phyloP scores from a whole-genome alignment of 1,140 invertebrate genomes.

The Parapsyche elsis region DNA sequence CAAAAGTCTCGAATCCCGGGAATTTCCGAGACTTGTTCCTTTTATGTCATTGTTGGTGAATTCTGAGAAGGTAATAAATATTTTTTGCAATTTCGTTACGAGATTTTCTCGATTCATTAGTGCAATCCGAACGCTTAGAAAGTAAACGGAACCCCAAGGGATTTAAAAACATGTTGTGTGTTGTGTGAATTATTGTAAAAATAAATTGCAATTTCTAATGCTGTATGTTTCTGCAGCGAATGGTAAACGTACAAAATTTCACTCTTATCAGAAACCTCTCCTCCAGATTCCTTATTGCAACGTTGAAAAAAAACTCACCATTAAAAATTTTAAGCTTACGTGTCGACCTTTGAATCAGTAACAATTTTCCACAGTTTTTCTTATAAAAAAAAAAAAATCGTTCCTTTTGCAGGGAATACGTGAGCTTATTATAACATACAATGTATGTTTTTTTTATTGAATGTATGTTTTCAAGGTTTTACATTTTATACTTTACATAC shows the following conservation, averaged over 20 bases:
- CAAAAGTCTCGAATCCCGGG: too few relatives aligned
- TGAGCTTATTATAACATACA: too few relatives aligned
- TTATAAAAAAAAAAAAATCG: not conserved
- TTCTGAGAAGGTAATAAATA: not conserved
- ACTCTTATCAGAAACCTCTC: too few relatives aligned
- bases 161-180: constrained; percentile 13
- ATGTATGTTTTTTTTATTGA: not conserved
- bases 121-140: not conserved
- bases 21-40: not conserved
- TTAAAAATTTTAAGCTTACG: too few relatives aligned
- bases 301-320: too few relatives aligned
- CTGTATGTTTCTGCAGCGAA: too few relatives aligned
- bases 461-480: constrained; percentile 3
- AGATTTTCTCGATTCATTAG: not conserved
- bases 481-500: not conserved
- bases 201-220: too few relatives aligned
- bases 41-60: not conserved
- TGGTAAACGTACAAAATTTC: too few relatives aligned
- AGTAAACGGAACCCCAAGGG: constrained; percentile 11
- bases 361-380: not conserved
- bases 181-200: not conserved
- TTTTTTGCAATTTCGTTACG: not conserved
- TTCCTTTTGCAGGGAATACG: not conserved
- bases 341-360: too few relatives aligned
- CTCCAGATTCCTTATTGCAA: too few relatives aligned